Base-by-base conservation (phyloP, 2,113 vertebrate genomes). In the Stigmatopora nigra region DNA sequence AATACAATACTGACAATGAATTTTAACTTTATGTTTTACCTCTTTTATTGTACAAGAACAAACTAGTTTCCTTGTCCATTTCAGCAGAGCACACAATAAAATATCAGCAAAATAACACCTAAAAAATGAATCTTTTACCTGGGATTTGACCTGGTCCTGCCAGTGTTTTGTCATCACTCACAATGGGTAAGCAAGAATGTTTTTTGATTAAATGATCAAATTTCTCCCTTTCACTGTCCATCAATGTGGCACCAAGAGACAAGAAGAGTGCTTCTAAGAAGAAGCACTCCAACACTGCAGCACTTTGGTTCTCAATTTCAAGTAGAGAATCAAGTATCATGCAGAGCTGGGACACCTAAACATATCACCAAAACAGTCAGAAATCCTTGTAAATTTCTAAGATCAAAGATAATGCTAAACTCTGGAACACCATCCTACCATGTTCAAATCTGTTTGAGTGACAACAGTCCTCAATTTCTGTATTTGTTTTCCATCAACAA, bases 181-280 rank as follows among this genome's bases (percentile, higher is more conserved):
- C 72, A 0, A 68, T 57, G 1, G 88, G 79, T 87, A 98, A 78
- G 47, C 89, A 87, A 22, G 94, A 92, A 53, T 95, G 63, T 16
- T 49, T 88, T 81, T 97, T 99, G n/a, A 95, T 67, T 0, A 89
- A 75, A 16, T 92, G 90, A 38, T 99, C 96, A 77, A 99, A 98
- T 69, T 86, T 92, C 3, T 70, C 31, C 78, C 92, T 87, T n/a
- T 79, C 91, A 0, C 52, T 62, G 13, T 94, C 93, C 1, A 95
- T 77, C 65, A 99, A 88, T 4, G 89, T 67, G 47, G 92, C 93
- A 0, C 96, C 97, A 35, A 99, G 87, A 0, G 97, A 99, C 52
- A 86, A 95, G 77, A 91, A 99, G 11, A 99, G 85, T 7, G 95
- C 93, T 84, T 99, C 97, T 67, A 98, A 78, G 84, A 98, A 98